Evolutionary conservation across 2,113 vertebrate genomes (phyloP), one percentile per base, ranked within the genome.

Genomic region (Opisthocomus hoazin): DNA sequence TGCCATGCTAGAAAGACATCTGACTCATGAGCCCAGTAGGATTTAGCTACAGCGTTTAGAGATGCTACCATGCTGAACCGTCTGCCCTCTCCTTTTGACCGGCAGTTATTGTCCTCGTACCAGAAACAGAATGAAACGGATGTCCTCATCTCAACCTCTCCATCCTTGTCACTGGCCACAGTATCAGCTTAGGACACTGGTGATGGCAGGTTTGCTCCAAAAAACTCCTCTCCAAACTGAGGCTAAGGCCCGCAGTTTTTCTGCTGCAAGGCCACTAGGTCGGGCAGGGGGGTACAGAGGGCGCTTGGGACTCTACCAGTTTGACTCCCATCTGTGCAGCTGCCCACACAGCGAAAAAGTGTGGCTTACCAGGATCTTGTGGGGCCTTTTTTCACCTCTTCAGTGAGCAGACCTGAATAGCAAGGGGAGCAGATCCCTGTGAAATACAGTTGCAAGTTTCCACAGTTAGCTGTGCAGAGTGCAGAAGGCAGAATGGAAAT

Each of bases 91-190:
- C 80, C 77, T 74, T 74, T 82, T 91, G 77, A 84, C 80, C 5
- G 3, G 36, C 11, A 17, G 15, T 64, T 89, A 79, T 75, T 94
- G 87, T 78, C 36, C 84, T 95, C 41, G 36, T 78, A 43, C 51
- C 77, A 95, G 83, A 85, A 96, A 96, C 79, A 96, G 77, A 94
- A 53, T 15, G 13, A 91, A 91, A 71, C 1, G 1, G 24, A n/a
- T 89, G 91, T 94, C 94, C 95, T 95, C 74, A 75, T 84, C 81
- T 82, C 94, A 95, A 94, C 91, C 69, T 87, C 80, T 46, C 21
- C 39, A 43, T 63, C 46, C 36, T 90, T 15, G 4, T 57, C 85
- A 69, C 75, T 5, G 10, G 58, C 32, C 43, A 58, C 65, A 41
- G 23, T 48, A 87, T 68, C 89, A 92, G 69, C 65, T 91, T 69